Conservation (phyloP, 2,113 vertebrate species). For the Microcebus ravelobensis region DNA sequence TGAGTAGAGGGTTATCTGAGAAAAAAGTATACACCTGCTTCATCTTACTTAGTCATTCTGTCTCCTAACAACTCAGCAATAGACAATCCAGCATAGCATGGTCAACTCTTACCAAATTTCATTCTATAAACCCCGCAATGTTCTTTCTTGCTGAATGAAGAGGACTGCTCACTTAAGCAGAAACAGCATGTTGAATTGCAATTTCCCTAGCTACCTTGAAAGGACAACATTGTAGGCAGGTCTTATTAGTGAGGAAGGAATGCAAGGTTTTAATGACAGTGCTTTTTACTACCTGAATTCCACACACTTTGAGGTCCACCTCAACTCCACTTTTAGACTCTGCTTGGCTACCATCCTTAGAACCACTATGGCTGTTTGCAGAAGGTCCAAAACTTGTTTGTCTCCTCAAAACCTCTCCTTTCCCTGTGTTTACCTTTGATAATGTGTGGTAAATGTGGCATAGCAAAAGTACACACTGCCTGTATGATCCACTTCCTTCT, state of each 20-base stretch:
- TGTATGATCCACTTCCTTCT: conserved; percentile 83
- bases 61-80: neutral
- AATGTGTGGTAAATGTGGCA: conserved; percentile 88
- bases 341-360: conserved; percentile 61
- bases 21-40: neutral
- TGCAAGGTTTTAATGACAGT: conserved; percentile 60
- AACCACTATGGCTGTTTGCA: conserved; percentile 76
- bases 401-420: conserved; percentile 83
- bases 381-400: conserved; percentile 76
- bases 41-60: neutral
- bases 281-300: conserved; percentile 76
- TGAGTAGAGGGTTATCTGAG: neutral
- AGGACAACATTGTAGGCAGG: neutral
- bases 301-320: conserved; percentile 64
- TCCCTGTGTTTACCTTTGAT: conserved; percentile 85
- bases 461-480: conserved; percentile 82
- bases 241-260: conserved; percentile 79
- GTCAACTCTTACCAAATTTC: neutral
- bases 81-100: neutral
- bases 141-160: neutral
- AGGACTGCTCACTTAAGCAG: neutral
- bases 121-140: neutral
- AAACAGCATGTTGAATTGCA: neutral
- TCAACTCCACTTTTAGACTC: conserved; percentile 17
- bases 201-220: neutral